Base-by-base conservation (phyloP, 2,888 invertebrate genomes). In the Tinea pellionella region DNA sequence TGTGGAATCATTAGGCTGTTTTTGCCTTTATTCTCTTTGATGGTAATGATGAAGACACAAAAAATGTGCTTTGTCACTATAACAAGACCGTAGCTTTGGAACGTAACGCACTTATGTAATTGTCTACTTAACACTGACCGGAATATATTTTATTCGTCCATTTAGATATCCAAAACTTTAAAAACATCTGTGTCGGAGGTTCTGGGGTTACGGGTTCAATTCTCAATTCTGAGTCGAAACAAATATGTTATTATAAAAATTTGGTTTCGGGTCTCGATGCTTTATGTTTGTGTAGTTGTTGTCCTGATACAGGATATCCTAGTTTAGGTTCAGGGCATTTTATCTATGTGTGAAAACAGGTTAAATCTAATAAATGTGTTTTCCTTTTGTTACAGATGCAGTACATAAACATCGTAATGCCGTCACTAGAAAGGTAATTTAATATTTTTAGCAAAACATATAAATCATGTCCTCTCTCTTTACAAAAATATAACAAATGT, bases 1-100 rank as follows among this genome's bases (percentile, higher is more conserved):
- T n/a, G 74, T 75, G 73, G 71, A 71, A 73, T 76, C 78, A 80
- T 82, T 82, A 81, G 68, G 64, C 61, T 62, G 65, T 71, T 77
- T 79, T 78, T 80, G 78, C 74, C 29, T 41, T 59, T 59, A 29
- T 41, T 19, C 73, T 70, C 69, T 67, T 67, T 69, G 67, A 65
- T 62, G 29, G 67, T 77, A 74, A 78, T 73, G 70, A 70, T 68
- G 63, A 65, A 66, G 66, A 68, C 69, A 69, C 43, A 55, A 62
- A 68, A 68, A 68, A 68, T 2, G 56, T 65, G 68, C 67, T 64
- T 62, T 67, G 68, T 73, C 71, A 73, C 68, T 69, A 62, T 65
- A 64, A 64, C 63, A 61, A 63, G 62, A 60, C 41, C 58, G 37
- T 58, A 57, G 19, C 57, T 57, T 57, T 19, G 57, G 30, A 15